Evolutionary conservation across 1,140 invertebrate genomes (phyloP), one percentile per base, ranked within the genome.

Genomic region (Asbolus verrucosus): DNA sequence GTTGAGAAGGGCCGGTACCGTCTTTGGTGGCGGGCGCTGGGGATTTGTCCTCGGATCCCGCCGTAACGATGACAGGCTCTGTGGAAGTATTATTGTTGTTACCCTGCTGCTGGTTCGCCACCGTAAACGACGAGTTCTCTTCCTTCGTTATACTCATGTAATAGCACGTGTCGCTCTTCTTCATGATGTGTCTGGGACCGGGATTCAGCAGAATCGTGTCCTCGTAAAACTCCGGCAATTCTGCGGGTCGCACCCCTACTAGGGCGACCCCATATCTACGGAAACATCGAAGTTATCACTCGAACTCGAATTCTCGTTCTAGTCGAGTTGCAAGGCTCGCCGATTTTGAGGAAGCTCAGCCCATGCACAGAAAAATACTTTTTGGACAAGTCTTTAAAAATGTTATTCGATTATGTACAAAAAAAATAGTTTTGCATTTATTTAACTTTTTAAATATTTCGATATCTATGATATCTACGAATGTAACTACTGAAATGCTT

Each of bases 131-230:
- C n/a, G 94, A 96, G 80, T 97, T 96, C 80, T 97, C 94, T 79
- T 97, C 95, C 82, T 98, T 98, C 15, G 96, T 98, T 67, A 98
- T 98, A 83, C 94, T 97, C 92, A 98, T 94, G 82, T 99, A 99
- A 84, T 98, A 99, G 81, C 96, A 98, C 15, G 94, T 96, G 82
- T 99, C 97, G 73, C 92, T 93, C 81, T 96, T 96, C 83, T 97
- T 96, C 93, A 99, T 97, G 77, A 98, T 96, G 84, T 99, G 96
- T 16, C 94, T 85, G 0, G 96, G 96, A n/a, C 97, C 97, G 0
- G 97, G 97, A 84, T 99, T 99, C 18, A 99, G 84, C 33, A 98
- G 90, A 73, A 99, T 98, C 0, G 94, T 92, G 78, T 96, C 89
- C 84, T 97, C 93, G 82, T 96, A 95, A 83, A 95, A 96, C 83